Conservation (phyloP, 2,888 invertebrate species). For the Cepaea hortensis region DNA sequence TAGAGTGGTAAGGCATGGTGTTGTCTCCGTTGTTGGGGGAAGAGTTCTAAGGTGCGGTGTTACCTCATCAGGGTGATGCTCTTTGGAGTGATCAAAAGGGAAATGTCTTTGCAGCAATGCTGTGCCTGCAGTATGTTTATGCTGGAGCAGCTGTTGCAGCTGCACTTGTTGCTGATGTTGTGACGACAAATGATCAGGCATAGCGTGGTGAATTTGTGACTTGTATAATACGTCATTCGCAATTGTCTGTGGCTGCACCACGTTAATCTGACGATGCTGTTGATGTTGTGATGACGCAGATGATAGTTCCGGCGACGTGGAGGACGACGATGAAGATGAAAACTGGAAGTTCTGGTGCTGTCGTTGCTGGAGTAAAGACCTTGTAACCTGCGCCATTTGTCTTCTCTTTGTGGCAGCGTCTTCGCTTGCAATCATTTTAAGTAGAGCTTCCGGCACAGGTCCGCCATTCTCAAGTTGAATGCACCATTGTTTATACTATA, state of each 20-base stretch:
- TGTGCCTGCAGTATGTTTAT: background rate
- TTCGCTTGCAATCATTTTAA: constrained; percentile 48
- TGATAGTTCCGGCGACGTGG: constrained; percentile 20
- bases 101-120: constrained; percentile 13
- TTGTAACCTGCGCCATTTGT: constrained; percentile 20
- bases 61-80: background rate
- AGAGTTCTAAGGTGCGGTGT: background rate
- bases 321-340: constrained; percentile 24
- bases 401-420: constrained; percentile 3
- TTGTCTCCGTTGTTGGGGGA: background rate
- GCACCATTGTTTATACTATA: constrained; percentile 65
- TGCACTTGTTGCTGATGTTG: constrained; percentile 26
- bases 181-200: background rate
- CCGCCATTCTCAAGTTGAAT: constrained; percentile 59
- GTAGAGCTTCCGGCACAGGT: constrained; percentile 55
- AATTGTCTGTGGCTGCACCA: background rate
- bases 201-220: background rate
- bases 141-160: background rate
- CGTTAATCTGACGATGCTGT: background rate
- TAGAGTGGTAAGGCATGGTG: background rate
- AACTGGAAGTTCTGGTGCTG: background rate
- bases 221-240: background rate
- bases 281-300: background rate
- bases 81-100: constrained; percentile 24
- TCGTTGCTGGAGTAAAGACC: background rate